These are phyloP conservation scores for Microctonus hyperodae DNA, from an alignment of 2,888 invertebrate genomes.

Conservation along the genomic window DNA sequence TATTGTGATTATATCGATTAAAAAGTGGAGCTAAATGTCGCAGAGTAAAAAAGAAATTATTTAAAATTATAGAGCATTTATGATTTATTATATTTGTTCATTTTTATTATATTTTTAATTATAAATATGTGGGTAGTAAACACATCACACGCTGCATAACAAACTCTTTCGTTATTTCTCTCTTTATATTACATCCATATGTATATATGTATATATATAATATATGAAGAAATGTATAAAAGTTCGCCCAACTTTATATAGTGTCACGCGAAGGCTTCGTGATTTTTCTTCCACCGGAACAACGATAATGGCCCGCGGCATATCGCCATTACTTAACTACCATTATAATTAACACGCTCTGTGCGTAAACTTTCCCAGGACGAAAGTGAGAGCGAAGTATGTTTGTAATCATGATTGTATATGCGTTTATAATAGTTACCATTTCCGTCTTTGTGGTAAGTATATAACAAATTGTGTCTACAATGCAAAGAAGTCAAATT, in stretches of 20 bases:
- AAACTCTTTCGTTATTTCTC: background rate
- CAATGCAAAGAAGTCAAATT: slow-evolving; percentile 8
- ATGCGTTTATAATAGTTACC: slow-evolving; percentile 29
- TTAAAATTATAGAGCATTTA: background rate
- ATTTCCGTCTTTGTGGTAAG: slow-evolving; percentile 27
- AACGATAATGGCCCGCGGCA: slow-evolving; percentile 40
- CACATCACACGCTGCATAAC: background rate
- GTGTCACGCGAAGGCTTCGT: slow-evolving; percentile 40
- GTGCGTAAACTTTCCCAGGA: slow-evolving; percentile 61
- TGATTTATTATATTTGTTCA: background rate
- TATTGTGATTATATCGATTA: background rate
- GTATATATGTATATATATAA: background rate
- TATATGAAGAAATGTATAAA: too few species aligned
- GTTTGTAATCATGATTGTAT: slow-evolving; percentile 29
- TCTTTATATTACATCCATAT: background rate
- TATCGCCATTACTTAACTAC: slow-evolving; percentile 58
- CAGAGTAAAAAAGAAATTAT: background rate
- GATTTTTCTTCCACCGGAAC: slow-evolving; percentile 43
- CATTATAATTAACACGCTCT: slow-evolving; percentile 61
- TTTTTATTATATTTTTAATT: slow-evolving; percentile 1
- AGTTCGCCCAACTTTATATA: background rate
- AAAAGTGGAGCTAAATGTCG: background rate
- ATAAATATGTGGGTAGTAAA: background rate
- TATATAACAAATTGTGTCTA: slow-evolving; percentile 24
- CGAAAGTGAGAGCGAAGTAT: slow-evolving; percentile 59